Conservation (phyloP, 2,113 vertebrate genomes). For the Bagarius yarrelli region DNA sequence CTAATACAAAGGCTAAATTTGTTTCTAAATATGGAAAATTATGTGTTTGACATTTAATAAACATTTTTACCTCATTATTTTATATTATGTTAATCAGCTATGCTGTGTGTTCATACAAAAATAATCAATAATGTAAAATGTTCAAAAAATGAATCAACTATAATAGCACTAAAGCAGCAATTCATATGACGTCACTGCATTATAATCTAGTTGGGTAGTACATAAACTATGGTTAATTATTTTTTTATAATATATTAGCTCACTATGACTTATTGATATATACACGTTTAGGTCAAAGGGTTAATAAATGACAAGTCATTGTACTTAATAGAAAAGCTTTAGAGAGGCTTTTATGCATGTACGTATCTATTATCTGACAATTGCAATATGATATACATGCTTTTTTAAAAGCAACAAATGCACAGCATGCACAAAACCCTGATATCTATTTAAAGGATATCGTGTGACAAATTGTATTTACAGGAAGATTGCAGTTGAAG, state of each 20-base stretch:
- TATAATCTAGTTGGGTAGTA: neutral
- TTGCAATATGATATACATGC: too few relatives aligned
- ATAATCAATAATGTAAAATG: too few relatives aligned
- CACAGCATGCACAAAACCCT: neutral
- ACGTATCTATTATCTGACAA: too few relatives aligned
- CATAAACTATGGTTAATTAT: neutral
- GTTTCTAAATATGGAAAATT: neutral
- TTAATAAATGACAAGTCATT: neutral
- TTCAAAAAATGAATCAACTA: too few relatives aligned
- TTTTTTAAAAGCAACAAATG: neutral
- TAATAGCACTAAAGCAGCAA: too few relatives aligned
- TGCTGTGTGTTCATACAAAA: neutral
- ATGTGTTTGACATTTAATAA: neutral
- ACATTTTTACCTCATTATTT: neutral
- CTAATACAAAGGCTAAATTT: neutral
- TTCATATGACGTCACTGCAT: neutral
- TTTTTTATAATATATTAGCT: neutral
- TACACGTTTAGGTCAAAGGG: neutral
- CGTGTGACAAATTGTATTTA: slow-evolving; percentile 34
- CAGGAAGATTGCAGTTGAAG: slow-evolving; percentile 12
- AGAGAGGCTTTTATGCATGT: neutral
- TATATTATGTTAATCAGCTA: neutral
- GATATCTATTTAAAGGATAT: slow-evolving; percentile 41
- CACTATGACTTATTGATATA: neutral
- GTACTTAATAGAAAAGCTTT: neutral